Evolutionary conservation across 2,888 invertebrate species (phyloP).

Genomic region (Ashinkailepas kermadecensis): DNA sequence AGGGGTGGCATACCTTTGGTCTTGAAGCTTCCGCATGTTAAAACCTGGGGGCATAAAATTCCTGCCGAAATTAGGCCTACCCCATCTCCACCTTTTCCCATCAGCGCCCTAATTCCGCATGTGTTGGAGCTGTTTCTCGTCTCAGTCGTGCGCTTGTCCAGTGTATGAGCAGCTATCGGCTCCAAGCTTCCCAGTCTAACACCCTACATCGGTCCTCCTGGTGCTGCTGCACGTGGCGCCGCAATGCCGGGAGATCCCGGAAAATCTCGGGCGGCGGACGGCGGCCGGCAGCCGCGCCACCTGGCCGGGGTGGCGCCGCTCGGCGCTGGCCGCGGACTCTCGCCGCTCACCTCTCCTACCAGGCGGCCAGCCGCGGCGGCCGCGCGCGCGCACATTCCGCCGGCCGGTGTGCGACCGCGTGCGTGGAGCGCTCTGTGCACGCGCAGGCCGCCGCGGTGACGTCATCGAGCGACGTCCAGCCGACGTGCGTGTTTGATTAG

Average conservation of each 20-base stretch:
- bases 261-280: neutral
- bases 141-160: too few species aligned
- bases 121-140: too few species aligned
- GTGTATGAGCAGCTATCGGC: too few species aligned
- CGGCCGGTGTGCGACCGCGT: neutral
- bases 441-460: constrained; percentile 1
- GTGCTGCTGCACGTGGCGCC: too few species aligned
- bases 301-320: constrained; percentile 9
- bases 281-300: neutral
- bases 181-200: too few species aligned
- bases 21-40: too few species aligned
- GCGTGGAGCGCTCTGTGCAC: neutral
- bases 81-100: too few species aligned
- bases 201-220: too few species aligned
- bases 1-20: too few species aligned
- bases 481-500: constrained; percentile 9
- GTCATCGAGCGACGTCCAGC: neutral
- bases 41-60: too few species aligned
- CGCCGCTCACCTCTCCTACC: neutral
- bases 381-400: constrained; percentile 14
- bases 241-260: neutral
- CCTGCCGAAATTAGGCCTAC: too few species aligned
- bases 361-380: neutral
- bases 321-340: constrained; percentile 3
- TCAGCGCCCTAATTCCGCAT: too few species aligned